Evolutionary conservation across 2,797 vertebrate species (phyloP).

Genomic region (Epinephelus malabaricus): DNA sequence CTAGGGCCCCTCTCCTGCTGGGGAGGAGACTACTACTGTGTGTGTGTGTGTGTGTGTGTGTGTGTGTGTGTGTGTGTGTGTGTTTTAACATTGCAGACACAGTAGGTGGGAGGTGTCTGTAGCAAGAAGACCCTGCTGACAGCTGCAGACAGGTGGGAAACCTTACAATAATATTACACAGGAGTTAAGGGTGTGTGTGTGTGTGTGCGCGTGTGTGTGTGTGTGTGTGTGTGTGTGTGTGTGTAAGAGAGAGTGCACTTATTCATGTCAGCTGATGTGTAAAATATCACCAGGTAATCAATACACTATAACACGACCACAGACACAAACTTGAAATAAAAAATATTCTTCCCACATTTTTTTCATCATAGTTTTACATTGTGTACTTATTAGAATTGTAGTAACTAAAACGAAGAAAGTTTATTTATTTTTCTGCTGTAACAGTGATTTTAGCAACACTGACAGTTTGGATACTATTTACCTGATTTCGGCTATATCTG

Average conservation of each 20-base stretch:
- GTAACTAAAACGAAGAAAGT: too few relatives aligned
- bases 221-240: slow-evolving; percentile 13
- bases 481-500: too few relatives aligned
- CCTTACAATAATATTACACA: slow-evolving; percentile 64
- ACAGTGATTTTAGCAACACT: too few relatives aligned
- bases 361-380: too few relatives aligned
- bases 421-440: too few relatives aligned
- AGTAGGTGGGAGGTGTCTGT: slow-evolving; percentile 64
- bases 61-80: slow-evolving; percentile 33
- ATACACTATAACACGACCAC: background rate
- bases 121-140: slow-evolving; percentile 64
- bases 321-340: background rate
- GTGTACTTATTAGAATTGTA: too few relatives aligned
- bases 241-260: slow-evolving; percentile 15
- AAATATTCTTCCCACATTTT: background rate
- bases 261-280: slow-evolving; percentile 21
- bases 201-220: slow-evolving; percentile 25
- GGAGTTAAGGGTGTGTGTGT: slow-evolving; percentile 30
- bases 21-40: slow-evolving; percentile 45
- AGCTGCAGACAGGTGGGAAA: slow-evolving; percentile 77
- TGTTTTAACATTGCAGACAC: slow-evolving; percentile 43
- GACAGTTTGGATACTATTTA: too few relatives aligned
- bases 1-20: slow-evolving; percentile 35
- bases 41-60: background rate
- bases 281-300: background rate